Base-by-base conservation (phyloP, 2,888 invertebrate species). In the Aphodius sticticus region DNA sequence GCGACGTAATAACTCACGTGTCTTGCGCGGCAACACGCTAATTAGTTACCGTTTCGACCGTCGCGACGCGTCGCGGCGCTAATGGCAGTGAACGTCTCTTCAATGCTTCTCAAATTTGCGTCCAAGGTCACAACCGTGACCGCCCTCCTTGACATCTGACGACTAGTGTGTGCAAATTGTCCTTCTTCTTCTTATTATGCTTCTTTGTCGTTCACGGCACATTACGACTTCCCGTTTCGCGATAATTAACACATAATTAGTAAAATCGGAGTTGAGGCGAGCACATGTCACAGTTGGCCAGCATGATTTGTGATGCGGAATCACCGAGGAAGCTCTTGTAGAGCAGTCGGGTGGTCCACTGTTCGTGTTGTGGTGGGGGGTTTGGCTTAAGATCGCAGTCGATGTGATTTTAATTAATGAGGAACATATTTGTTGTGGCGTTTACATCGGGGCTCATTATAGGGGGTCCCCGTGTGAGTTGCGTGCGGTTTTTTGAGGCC, bases 221-320 rank as follows among this genome's bases (percentile, higher is more conserved):
- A 87, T 87, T 87, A 84, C 84, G 83, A 86, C 86, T 85, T 87
- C 87, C 87, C 86, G 86, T 86, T 53, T 85, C 76, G 83, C 83
- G 83, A 85, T 86, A 86, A 86, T 87, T 87, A 87, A 86, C 86
- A 85, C 85, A 83, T 86, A 86, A 87, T 87, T 86, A 86, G 84
- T 84, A 83, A 86, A 86, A 87, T 86, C 86, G 85, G 86, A 85
- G 83, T 81, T 81, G 77, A 81, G 81, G 81, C 71, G 53, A 53
- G 53, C 70, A 71, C 76, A 77, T 53, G 70, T 69, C 77, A 81
- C 82, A 79, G 79, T 77, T 79, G 78, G 77, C 77, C 81, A 79
- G 79, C 80, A 81, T 53, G 53, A 53, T 53, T 53, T 53, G 53
- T 53, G 7, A 53, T 12, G 53, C 12, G 53, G 53, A 53, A 53